Conservation (phyloP, 2,888 invertebrate species). For the Lasioglossum malachurum region DNA sequence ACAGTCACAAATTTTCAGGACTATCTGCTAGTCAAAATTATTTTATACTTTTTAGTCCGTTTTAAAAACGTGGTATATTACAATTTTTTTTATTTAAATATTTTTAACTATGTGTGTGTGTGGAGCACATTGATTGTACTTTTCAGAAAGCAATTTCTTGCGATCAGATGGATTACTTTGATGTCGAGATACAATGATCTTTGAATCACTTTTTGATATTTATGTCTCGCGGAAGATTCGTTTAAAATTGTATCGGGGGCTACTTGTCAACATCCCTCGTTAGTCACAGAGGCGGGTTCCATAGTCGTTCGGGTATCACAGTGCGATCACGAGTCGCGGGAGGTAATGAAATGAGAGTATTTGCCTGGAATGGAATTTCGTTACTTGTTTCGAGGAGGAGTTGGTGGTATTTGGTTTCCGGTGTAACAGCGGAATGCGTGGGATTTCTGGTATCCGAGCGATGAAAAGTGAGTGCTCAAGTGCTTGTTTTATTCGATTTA, state of each 20-base stretch:
- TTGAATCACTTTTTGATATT: background rate
- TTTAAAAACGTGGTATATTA: too few species aligned
- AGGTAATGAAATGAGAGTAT: background rate
- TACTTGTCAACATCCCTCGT: background rate
- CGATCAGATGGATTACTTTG: too few species aligned
- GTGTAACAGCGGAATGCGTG: background rate
- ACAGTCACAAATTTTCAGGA: too few species aligned
- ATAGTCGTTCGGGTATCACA: background rate
- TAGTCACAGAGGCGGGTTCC: background rate
- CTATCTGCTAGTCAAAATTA: too few species aligned
- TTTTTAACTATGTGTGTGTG: slow-evolving; percentile 44
- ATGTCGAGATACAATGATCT: too few species aligned
- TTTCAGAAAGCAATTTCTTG: too few species aligned
- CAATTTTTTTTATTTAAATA: too few species aligned
- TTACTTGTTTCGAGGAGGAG: slow-evolving; percentile 23
- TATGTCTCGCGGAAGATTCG: background rate
- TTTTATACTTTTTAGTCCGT: too few species aligned
- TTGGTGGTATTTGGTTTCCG: background rate
- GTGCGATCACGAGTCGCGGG: background rate
- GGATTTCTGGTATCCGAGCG: background rate
- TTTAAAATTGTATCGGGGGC: background rate
- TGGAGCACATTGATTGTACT: too few species aligned
- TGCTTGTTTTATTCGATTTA: background rate
- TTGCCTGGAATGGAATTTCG: slow-evolving; percentile 19
- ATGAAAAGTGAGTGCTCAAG: slow-evolving; percentile 1